Percentiles rank a stretch among this genome's conserved stretches.
These are phyloP conservation scores for Chrysina gloriosa DNA, from an alignment of 2,888 invertebrate genomes.

Conservation along the genomic window DNA sequence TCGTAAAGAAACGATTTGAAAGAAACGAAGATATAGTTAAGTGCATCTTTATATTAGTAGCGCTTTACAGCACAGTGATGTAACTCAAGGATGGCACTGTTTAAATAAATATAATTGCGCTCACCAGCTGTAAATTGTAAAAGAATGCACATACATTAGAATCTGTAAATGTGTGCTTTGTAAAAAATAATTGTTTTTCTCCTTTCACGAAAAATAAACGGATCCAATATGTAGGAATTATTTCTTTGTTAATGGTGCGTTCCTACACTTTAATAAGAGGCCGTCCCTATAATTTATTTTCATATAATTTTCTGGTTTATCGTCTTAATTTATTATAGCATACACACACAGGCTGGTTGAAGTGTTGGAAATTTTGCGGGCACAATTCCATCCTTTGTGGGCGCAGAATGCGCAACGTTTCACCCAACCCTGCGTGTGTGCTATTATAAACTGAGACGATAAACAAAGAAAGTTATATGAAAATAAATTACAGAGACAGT, in stretches of 20 bases:
- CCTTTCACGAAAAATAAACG: background rate
- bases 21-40: constrained; percentile 4
- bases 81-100: constrained; percentile 5
- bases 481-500: no score
- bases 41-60: constrained; percentile 1
- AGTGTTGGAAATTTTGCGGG: no score
- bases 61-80: constrained; percentile 1
- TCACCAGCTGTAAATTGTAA: background rate
- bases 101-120: constrained; percentile 5
- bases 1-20: constrained; percentile 1
- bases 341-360: no score
- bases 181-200: background rate
- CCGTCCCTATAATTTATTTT: no score
- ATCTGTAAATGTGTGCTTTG: background rate
- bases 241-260: background rate
- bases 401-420: no score
- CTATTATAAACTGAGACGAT: no score
- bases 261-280: background rate
- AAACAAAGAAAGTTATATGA: no score
- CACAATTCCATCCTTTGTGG: no score
- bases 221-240: background rate
- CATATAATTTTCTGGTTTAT: no score
- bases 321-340: no score
- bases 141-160: constrained; percentile 4
- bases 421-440: no score